phyloP scores from a whole-genome alignment of 2,888 invertebrate genomes.

The Athalia cordata region DNA sequence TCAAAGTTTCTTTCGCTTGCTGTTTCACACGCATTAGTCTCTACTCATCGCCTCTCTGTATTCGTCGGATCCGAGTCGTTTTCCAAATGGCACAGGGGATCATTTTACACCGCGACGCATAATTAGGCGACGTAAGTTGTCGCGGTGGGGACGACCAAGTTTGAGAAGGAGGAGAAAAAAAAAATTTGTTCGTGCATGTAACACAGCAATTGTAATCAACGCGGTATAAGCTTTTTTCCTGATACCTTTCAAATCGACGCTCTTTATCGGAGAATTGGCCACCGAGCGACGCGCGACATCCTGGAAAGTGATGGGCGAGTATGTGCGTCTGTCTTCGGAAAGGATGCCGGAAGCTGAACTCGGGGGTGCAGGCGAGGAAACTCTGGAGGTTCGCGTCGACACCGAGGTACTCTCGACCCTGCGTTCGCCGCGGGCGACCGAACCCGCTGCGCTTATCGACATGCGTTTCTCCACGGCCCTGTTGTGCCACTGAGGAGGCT shows the following conservation, averaged over 20 bases:
- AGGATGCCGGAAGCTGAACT: constrained; percentile 66
- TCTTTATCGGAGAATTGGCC: constrained; percentile 83
- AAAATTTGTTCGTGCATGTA: background rate
- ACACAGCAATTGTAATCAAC: background rate
- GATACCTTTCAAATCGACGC: constrained; percentile 68
- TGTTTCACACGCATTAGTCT: background rate
- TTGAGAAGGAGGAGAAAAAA: background rate
- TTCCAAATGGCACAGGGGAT: too few relatives aligned
- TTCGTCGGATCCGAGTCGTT: background rate
- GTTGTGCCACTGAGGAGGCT: constrained; percentile 66
- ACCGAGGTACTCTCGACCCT: constrained; percentile 44
- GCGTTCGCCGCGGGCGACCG: constrained; percentile 40
- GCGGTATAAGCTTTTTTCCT: background rate
- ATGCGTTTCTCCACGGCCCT: constrained; percentile 71
- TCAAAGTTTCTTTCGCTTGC: constrained; percentile 1
- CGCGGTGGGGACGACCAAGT: too few relatives aligned
- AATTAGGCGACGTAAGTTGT: too few relatives aligned
- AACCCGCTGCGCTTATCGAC: constrained; percentile 47
- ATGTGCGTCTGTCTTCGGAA: constrained; percentile 82
- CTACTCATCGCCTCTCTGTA: background rate
- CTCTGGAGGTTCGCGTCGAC: constrained; percentile 53
- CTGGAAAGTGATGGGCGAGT: constrained; percentile 90
- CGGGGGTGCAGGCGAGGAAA: constrained; percentile 57
- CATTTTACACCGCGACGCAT: too few relatives aligned
- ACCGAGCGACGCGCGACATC: constrained; percentile 88